Evolutionary conservation across 92 coral and sea anemone species (phyloP), one percentile per base, ranked within the genome.

Genomic region (Palythoa caribaeorum): DNA sequence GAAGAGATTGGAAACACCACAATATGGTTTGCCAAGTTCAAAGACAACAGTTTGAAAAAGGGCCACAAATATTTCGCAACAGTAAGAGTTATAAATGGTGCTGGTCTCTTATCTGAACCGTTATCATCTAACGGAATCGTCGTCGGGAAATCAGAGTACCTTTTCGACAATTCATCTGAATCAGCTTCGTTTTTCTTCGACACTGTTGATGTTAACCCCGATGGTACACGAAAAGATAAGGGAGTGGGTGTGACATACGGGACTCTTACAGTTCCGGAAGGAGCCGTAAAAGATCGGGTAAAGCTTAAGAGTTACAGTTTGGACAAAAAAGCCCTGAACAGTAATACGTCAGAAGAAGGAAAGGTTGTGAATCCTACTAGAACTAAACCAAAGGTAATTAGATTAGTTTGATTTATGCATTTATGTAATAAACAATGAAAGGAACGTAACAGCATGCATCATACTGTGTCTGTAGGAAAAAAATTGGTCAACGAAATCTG

Each of bases 171-270:
- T 36, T 77, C 91, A 2, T 89, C 98, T 14, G 90, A 55, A 35
- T 88, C 96, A 10, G 99, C 96, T 5, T 93, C 97, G 48, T 97
- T 97, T 88, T 95, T 97, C 90, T 97, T 95, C 72, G 99, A 97
- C 83, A 97, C 99, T 15, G 98, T 95, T 0, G 91, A 97, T 83
- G 94, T 97, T 73, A 97, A 94, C 57, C 87, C 85, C 15, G 89
- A 97, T 73, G 99, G 96, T 3, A 80, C 95, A 21, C 93, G 94
- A 74, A 88, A 97, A 75, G 99, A 95, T 19, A 84, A 92, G 17
- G 97, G 98, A 36, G 98, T 97, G 65, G 98, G 98, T 17, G 90
- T 92, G 80, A 97, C 98, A 40, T 97, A 94, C 83, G 99, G 99
- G 76, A 95, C 98, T 13, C 84, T 97, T 72, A 87, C 85, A 65